Percentiles rank a stretch among this genome's conserved stretches.
Evolutionary conservation across 2,113 vertebrate species (phyloP).

Genomic region (Sinosuthora webbiana): DNA sequence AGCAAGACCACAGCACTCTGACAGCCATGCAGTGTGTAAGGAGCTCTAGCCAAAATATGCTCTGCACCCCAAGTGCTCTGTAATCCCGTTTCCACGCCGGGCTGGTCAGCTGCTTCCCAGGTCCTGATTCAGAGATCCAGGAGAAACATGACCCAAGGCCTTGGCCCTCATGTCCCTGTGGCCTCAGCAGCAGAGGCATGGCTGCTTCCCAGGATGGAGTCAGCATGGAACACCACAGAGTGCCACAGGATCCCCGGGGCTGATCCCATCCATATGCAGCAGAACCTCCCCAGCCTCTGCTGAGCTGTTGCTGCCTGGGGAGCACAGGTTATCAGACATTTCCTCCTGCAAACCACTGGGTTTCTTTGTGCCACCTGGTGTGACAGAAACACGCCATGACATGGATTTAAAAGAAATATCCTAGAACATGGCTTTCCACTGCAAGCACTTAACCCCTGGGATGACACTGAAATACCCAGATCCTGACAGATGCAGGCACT

Average conservation of each 20-base stretch:
- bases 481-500: background rate
- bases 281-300: background rate
- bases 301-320: background rate
- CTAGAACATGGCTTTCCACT: background rate
- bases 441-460: background rate
- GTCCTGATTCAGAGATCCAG: background rate
- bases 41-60: background rate
- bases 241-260: background rate
- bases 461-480: background rate
- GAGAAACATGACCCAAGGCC: background rate
- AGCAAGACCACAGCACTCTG: background rate
- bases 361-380: background rate
- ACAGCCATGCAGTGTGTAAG: background rate
- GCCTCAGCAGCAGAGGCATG: background rate
- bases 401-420: background rate
- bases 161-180: background rate
- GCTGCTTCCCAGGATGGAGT: background rate
- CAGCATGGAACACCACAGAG: accelerated
- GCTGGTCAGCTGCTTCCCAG: background rate
- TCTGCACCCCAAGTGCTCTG: background rate
- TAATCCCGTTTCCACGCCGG: background rate
- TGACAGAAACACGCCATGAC: background rate
- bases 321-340: background rate
- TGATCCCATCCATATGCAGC: background rate
- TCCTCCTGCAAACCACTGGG: background rate